Evolutionary conservation across 2,797 vertebrate species (phyloP).

Genomic region (Phataginus tetradactyla): DNA sequence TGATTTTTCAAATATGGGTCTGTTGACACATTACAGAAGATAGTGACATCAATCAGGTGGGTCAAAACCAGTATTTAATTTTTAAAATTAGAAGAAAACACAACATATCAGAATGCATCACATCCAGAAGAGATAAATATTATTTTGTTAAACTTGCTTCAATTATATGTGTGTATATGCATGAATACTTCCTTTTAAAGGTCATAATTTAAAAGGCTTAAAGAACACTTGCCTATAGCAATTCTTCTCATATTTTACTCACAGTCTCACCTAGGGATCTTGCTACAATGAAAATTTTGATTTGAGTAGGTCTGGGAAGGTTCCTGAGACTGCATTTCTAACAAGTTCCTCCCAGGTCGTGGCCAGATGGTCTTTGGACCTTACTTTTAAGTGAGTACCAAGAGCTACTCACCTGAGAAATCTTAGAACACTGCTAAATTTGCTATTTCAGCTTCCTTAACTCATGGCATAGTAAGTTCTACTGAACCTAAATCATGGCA

Average conservation of each 20-base stretch:
- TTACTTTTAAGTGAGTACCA: background rate
- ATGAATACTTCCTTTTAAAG: background rate
- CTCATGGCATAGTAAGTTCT: background rate
- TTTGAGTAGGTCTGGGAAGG: background rate
- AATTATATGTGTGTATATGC: background rate
- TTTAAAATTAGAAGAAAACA: constrained; percentile 39
- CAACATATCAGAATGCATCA: background rate
- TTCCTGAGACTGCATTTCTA: background rate
- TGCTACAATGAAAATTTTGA: background rate
- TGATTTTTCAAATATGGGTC: background rate
- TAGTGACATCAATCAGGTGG: background rate
- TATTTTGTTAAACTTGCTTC: constrained; percentile 32
- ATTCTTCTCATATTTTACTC: background rate
- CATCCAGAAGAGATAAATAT: background rate
- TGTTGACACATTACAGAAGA: background rate
- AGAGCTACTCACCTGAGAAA: background rate
- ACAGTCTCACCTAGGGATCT: background rate
- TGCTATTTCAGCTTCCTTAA: constrained; percentile 45
- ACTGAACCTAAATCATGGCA: background rate
- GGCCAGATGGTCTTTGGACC: background rate
- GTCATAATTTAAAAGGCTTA: background rate
- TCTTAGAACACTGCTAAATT: background rate
- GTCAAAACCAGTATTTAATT: constrained; percentile 20
- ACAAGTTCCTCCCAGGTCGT: background rate
- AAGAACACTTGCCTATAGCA: background rate